A percentile compares a stretch with the other conserved stretches of the same genome.
Conservation (phyloP, 2,797 vertebrate genomes). For the Linurgus olivaceus region DNA sequence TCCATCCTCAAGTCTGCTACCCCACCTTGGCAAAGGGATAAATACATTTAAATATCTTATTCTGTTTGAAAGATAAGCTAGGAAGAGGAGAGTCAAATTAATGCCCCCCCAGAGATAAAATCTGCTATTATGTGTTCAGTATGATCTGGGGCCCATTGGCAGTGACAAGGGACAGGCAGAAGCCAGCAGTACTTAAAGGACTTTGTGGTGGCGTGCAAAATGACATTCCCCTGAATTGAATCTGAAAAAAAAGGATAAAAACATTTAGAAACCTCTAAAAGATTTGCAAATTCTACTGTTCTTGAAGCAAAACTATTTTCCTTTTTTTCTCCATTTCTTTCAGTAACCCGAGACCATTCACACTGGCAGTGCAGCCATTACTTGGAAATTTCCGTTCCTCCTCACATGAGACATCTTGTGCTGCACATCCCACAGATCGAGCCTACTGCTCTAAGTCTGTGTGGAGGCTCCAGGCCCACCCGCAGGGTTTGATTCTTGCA, state of each 20-base stretch:
- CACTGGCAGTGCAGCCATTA: background rate
- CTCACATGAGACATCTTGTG: background rate
- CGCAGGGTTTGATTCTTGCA: background rate
- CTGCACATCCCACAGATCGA: background rate
- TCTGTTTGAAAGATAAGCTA: background rate
- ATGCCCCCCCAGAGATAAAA: background rate
- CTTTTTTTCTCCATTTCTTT: background rate
- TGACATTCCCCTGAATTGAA: background rate
- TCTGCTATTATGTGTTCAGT: background rate
- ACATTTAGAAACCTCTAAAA: background rate
- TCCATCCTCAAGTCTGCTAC: background rate
- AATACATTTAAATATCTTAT: background rate
- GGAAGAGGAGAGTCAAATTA: background rate
- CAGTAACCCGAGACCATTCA: background rate
- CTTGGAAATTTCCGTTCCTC: background rate
- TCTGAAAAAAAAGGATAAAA: background rate
- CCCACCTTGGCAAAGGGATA: background rate
- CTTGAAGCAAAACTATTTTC: background rate
- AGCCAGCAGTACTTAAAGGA: background rate
- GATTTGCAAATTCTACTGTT: background rate
- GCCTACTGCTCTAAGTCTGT: background rate
- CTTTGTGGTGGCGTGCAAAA: background rate
- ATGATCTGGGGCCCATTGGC: background rate
- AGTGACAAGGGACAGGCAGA: background rate
- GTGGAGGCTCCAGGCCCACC: background rate